Conservation (phyloP, 2,888 invertebrate species). For the Eubasilissa splendida region DNA sequence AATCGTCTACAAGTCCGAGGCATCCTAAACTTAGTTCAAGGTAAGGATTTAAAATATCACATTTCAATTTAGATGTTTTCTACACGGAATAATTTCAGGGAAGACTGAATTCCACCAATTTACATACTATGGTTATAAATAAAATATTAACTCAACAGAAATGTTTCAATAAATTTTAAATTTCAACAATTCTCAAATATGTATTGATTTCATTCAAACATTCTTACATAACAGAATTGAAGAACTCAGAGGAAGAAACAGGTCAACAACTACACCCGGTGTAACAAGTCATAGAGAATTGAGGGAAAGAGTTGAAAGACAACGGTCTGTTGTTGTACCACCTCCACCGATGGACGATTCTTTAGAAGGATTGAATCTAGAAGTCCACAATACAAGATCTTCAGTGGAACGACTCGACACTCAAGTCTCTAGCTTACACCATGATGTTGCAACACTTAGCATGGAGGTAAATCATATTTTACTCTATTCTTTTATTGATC, state of each 20-base stretch:
- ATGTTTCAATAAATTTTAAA: not conserved
- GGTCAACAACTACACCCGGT: constrained; percentile 38
- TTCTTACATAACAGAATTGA: constrained; percentile 58
- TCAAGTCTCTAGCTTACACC: constrained; percentile 86
- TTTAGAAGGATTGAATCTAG: constrained; percentile 76
- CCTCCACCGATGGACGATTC: constrained; percentile 73
- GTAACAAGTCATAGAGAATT: constrained; percentile 68
- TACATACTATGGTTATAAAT: not conserved
- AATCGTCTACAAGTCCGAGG: constrained; percentile 77
- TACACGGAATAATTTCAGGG: not conserved
- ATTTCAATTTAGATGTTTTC: not conserved
- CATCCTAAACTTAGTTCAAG: constrained; percentile 77
- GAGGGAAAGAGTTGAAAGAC: constrained; percentile 79
- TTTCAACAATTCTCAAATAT: not conserved
- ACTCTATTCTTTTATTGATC: not conserved
- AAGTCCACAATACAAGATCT: constrained; percentile 71
- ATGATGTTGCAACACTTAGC: constrained; percentile 89
- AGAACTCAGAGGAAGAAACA: constrained; percentile 58
- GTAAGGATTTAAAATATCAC: constrained; percentile 22
- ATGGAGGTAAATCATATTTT: constrained; percentile 76
- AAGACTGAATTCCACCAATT: not conserved
- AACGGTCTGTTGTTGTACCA: constrained; percentile 76
- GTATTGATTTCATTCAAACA: not conserved
- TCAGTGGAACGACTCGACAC: constrained; percentile 84
- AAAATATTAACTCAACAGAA: not conserved